These are phyloP conservation scores for Notocelia uddmanniana DNA, from an alignment of 2,888 invertebrate species.

Conservation along the genomic window DNA sequence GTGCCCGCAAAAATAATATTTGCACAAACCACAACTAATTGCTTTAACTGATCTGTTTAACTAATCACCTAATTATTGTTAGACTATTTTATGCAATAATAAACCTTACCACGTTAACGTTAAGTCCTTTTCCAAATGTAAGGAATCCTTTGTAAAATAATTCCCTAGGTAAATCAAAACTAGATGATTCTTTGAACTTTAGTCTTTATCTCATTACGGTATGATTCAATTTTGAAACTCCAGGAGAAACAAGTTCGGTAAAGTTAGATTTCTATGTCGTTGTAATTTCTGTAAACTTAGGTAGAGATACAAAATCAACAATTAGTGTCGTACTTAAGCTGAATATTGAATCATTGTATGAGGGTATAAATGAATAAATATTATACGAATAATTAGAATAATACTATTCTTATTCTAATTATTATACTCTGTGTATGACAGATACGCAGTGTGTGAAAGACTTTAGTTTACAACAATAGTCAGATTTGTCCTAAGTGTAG, in stretches of 20 bases:
- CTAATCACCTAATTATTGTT: conserved; percentile 46
- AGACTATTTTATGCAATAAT: not conserved
- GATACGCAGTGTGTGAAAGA: too few relatives aligned
- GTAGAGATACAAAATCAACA: not conserved
- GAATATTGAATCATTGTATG: not conserved
- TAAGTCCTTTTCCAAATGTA: not conserved
- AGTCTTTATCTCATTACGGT: not conserved
- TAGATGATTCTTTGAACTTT: not conserved
- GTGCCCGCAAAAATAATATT: conserved; percentile 41
- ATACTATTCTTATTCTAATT: too few relatives aligned
- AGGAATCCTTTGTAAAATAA: not conserved
- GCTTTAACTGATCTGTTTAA: conserved; percentile 41
- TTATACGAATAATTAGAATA: too few relatives aligned
- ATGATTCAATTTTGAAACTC: not conserved
- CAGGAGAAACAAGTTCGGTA: not conserved
- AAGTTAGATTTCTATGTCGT: not conserved
- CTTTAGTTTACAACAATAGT: too few relatives aligned
- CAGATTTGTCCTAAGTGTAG: too few relatives aligned
- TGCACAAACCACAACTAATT: conserved; percentile 47
- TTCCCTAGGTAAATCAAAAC: not conserved
- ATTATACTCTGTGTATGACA: too few relatives aligned
- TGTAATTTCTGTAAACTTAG: not conserved
- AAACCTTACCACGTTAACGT: not conserved
- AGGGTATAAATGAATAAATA: too few relatives aligned
- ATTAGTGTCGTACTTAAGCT: not conserved